Conservation (phyloP, 1,140 invertebrate species). For the Atta colombica region DNA sequence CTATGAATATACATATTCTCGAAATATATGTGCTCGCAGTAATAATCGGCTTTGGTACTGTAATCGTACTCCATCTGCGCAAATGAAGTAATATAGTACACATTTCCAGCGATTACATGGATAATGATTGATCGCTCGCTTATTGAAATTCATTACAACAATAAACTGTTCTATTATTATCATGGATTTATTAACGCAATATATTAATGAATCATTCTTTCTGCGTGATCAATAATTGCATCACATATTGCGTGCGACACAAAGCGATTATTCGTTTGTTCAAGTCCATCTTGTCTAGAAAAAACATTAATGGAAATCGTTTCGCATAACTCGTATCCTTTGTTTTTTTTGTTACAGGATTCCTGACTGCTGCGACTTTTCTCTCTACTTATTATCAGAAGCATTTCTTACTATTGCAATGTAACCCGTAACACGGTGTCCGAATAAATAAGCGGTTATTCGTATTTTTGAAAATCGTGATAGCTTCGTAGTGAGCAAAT, state of each 20-base stretch:
- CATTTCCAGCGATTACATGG: conserved; percentile 34
- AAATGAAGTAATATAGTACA: conserved; percentile 39
- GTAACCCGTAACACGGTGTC: conserved; percentile 72
- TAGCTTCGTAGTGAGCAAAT: conserved; percentile 78
- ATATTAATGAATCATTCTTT: conserved; percentile 60
- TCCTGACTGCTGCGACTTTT: conserved; percentile 66
- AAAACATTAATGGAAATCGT: neutral
- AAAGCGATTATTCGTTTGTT: conserved; percentile 43
- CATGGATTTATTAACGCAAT: conserved; percentile 53
- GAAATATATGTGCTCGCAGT: conserved; percentile 32
- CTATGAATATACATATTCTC: neutral
- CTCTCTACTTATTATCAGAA: conserved; percentile 77
- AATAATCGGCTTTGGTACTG: conserved; percentile 56
- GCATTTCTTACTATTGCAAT: conserved; percentile 76
- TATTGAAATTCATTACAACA: conserved; percentile 53
- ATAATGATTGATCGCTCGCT: conserved; percentile 54
- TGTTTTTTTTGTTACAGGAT: conserved; percentile 67
- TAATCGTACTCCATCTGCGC: conserved; percentile 52
- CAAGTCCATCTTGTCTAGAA: conserved; percentile 15
- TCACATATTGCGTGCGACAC: conserved; percentile 30
- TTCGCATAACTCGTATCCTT: conserved; percentile 27
- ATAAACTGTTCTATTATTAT: conserved; percentile 52
- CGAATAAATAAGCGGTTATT: conserved; percentile 74
- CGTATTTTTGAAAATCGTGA: conserved; percentile 78
- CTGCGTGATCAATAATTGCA: conserved; percentile 45